Evolutionary conservation across 2,888 invertebrate genomes (phyloP).

Genomic region (Morpho deidamia): DNA sequence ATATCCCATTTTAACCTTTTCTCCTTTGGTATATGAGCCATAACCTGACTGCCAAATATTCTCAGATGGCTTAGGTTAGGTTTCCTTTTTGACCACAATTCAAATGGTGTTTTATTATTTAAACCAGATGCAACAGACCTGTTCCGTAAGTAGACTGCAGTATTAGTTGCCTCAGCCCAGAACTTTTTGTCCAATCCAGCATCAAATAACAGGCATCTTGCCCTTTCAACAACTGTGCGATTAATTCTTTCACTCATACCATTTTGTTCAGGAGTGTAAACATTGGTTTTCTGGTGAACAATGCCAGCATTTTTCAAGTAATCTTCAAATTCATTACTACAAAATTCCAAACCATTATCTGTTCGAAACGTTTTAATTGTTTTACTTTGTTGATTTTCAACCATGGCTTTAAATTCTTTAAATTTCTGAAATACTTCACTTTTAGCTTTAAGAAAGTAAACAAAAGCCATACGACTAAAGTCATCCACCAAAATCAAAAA

Average conservation of each 20-base stretch:
- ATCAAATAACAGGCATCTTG: constrained; percentile 10
- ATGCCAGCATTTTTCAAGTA: constrained; percentile 27
- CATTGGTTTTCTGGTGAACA: constrained; percentile 32
- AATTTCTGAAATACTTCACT: constrained; percentile 13
- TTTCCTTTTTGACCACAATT: no score
- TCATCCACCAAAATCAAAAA: constrained; percentile 23
- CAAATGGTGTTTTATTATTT: no score
- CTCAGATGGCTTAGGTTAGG: no score
- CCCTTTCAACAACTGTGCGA: constrained; percentile 15
- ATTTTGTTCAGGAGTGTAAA: constrained; percentile 37
- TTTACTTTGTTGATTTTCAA: constrained; percentile 27
- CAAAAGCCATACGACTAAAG: constrained; percentile 13
- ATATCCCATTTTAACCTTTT: no score
- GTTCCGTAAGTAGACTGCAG: constrained; percentile 23
- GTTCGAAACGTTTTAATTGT: constrained; percentile 29
- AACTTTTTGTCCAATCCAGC: constrained; percentile 20
- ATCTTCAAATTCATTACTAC: constrained; percentile 7
- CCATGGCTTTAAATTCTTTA: constrained; percentile 15
- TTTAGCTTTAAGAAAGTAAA: constrained; percentile 14
- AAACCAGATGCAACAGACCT: no score
- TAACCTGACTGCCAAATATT: no score
- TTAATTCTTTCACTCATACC: constrained; percentile 23
- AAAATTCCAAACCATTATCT: constrained; percentile 20
- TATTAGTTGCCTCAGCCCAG: constrained; percentile 26
- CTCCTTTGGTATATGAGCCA: no score